Evolutionary conservation across 1,140 invertebrate genomes (phyloP).

Genomic region (Diploscapter pachys): DNA sequence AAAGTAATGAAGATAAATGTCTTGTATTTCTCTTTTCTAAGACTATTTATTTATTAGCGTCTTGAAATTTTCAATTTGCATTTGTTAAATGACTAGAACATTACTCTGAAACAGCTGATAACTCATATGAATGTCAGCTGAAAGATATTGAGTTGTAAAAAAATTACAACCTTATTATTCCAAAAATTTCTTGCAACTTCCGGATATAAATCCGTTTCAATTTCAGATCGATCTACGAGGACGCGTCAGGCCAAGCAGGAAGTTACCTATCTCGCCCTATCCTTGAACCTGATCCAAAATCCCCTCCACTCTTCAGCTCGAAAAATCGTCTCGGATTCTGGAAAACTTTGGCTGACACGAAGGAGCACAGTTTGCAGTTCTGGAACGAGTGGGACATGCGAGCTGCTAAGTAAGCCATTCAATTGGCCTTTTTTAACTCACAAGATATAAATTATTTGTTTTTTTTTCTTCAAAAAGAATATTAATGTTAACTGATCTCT

Average conservation of each 20-base stretch:
- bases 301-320: conserved; percentile 6
- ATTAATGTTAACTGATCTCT: neutral
- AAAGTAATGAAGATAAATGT: neutral
- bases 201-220: no score
- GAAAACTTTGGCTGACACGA: neutral
- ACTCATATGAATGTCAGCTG: no score
- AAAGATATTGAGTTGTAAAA: no score
- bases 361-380: conserved; percentile 20
- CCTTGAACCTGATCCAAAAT: conserved; percentile 1
- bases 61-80: no score
- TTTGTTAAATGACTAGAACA: no score
- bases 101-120: no score
- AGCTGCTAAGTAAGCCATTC: conserved; percentile 24
- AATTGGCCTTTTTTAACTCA: neutral
- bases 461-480: neutral
- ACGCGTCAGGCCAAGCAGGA: no score
- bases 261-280: neutral
- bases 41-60: no score
- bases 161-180: no score
- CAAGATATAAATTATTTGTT: neutral
- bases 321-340: conserved; percentile 20
- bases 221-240: no score
- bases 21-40: neutral
- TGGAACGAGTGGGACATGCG: conserved; percentile 31
- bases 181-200: no score